Percentiles rank a stretch among this genome's conserved stretches.
These are phyloP conservation scores for Tapera naevia DNA, from an alignment of 2,797 vertebrate genomes.

Conservation along the genomic window DNA sequence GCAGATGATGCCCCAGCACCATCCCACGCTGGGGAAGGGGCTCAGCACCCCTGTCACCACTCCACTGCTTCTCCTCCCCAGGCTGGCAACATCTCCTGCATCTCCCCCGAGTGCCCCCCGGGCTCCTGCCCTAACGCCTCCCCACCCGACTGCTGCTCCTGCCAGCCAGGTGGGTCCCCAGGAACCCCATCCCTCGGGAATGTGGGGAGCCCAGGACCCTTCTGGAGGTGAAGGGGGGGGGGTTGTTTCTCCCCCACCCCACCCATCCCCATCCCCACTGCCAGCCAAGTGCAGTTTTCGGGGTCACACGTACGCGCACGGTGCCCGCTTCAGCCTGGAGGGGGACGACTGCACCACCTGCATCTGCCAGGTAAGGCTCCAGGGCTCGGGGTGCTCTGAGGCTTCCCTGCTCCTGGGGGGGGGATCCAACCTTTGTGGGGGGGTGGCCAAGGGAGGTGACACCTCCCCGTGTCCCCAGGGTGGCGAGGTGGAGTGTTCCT, in stretches of 20 bases:
- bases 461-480: slow-evolving; percentile 32
- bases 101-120: slow-evolving; percentile 72
- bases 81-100: slow-evolving; percentile 80
- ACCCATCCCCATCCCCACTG: too few relatives aligned
- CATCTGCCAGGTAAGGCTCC: slow-evolving; percentile 71
- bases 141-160: slow-evolving; percentile 72
- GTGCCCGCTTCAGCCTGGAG: slow-evolving; percentile 73
- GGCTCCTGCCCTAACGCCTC: slow-evolving; percentile 67
- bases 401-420: too few relatives aligned
- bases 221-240: too few relatives aligned
- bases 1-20: background rate
- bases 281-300: slow-evolving; percentile 76
- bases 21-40: background rate
- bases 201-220: fast-evolving
- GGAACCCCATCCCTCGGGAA: background rate
- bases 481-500: slow-evolving; percentile 79
- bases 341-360: slow-evolving; percentile 77
- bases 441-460: background rate
- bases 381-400: background rate
- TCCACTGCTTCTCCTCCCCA: background rate
- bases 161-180: slow-evolving; percentile 69
- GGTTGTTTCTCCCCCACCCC: too few relatives aligned
- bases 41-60: fast-evolving
- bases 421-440: background rate
- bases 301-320: slow-evolving; percentile 60